Conservation (phyloP, 2,113 vertebrate species). For the Euleptes europaea region DNA sequence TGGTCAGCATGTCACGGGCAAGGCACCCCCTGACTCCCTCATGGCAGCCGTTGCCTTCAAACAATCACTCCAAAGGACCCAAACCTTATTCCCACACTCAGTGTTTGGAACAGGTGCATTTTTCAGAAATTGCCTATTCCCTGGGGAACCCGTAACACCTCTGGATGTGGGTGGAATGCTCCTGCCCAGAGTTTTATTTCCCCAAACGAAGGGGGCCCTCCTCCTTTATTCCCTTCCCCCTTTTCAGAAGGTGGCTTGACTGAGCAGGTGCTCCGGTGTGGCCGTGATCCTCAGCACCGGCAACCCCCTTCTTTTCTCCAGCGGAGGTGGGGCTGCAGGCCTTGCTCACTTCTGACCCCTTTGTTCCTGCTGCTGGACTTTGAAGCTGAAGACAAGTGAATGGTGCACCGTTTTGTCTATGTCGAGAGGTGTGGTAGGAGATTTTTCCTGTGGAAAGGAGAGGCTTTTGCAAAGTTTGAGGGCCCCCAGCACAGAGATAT, state of each 20-base stretch:
- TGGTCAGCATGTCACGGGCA: too few species aligned
- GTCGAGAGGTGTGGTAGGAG: not conserved
- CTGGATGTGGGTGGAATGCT: too few species aligned
- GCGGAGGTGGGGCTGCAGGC: not conserved
- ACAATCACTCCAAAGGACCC: not conserved
- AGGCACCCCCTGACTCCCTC: not conserved
- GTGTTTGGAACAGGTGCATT: too few species aligned
- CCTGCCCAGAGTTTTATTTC: not conserved
- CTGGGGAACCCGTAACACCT: not conserved
- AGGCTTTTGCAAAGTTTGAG: not conserved
- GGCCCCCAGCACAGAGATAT: not conserved
- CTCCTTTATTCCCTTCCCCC: not conserved
- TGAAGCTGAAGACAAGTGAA: not conserved
- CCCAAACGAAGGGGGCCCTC: not conserved
- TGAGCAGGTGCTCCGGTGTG: not conserved
- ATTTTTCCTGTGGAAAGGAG: not conserved
- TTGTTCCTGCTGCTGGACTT: not conserved
- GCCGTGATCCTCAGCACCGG: too few species aligned
- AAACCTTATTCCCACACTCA: not conserved
- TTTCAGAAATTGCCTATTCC: not conserved
- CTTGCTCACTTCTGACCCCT: not conserved
- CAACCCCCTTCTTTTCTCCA: too few species aligned
- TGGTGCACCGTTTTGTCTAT: not conserved
- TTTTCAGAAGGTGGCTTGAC: not conserved
- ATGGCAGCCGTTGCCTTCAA: not conserved